These are phyloP conservation scores for Callyntrura guangdongensis DNA, from an alignment of 2,888 invertebrate species.

Conservation along the genomic window DNA sequence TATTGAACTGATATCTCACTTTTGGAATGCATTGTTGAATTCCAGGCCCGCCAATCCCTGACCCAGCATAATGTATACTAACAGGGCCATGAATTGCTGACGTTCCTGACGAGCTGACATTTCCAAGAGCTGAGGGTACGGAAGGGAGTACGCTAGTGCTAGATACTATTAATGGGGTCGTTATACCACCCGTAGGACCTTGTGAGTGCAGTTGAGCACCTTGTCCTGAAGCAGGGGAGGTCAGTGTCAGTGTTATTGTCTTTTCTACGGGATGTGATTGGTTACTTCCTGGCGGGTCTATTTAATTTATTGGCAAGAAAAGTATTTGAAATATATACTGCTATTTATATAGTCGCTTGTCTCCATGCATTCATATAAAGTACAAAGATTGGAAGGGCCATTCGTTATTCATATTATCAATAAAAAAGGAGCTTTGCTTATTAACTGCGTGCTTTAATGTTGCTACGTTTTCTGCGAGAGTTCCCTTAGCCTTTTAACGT, in stretches of 20 bases:
- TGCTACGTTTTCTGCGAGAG: no score
- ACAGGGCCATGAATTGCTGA: slow-evolving; percentile 63
- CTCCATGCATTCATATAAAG: no score
- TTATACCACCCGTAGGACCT: slow-evolving; percentile 51
- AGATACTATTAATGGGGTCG: slow-evolving; percentile 69
- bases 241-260: slow-evolving; percentile 73
- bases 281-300: slow-evolving; percentile 61
- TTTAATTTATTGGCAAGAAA: no score
- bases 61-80: slow-evolving; percentile 69
- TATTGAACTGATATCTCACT: slow-evolving; percentile 13
- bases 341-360: no score
- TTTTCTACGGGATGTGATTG: slow-evolving; percentile 63
- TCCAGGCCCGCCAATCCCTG: slow-evolving; percentile 53
- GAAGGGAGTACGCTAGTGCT: slow-evolving; percentile 59
- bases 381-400: no score
- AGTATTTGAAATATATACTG: no score
- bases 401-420: no score
- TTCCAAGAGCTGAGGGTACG: slow-evolving; percentile 52
- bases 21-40: slow-evolving; percentile 58
- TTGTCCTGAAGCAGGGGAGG: slow-evolving; percentile 69
- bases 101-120: slow-evolving; percentile 34
- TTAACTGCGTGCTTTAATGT: no score
- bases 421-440: no score
- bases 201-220: slow-evolving; percentile 44
- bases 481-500: no score